phyloP scores from a whole-genome alignment of 2,797 vertebrate species.

The Zalophus californianus region DNA sequence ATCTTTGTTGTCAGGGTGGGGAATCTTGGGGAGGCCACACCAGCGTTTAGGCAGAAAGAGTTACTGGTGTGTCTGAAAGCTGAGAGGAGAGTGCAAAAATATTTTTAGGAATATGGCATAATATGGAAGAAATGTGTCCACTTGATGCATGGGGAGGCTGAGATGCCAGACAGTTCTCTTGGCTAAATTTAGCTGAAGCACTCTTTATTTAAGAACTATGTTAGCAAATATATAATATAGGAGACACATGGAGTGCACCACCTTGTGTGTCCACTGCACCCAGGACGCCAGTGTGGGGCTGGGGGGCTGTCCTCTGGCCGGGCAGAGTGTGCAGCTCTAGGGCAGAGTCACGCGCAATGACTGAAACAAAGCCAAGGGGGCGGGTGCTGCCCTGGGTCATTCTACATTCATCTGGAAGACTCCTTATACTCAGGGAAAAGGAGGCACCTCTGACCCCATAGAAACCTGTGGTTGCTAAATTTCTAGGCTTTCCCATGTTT shows the following conservation, averaged over 20 bases:
- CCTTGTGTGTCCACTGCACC: fast-evolving
- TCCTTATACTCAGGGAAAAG: neutral
- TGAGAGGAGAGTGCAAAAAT: neutral
- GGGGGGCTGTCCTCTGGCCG: neutral
- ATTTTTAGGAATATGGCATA: slow-evolving; percentile 75
- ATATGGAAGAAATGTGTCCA: slow-evolving; percentile 77
- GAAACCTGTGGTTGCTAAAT: neutral
- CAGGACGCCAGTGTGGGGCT: fast-evolving
- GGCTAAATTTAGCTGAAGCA: slow-evolving; percentile 72
- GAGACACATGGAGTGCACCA: fast-evolving
- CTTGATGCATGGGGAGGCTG: slow-evolving; percentile 30
- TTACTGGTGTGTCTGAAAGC: neutral
- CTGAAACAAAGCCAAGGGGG: no score
- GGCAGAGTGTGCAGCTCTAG: fast-evolving
- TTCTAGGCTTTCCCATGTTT: neutral
- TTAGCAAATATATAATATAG: neutral
- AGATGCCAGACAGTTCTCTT: slow-evolving; percentile 39
- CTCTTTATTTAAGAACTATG: neutral
- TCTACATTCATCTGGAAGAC: neutral
- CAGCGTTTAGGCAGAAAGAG: fast-evolving
- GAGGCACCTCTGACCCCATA: neutral
- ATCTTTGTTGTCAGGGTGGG: fast-evolving
- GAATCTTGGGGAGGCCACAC: neutral
- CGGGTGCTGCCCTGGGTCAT: neutral
- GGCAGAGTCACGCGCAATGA: no score